Percentiles rank a stretch among this genome's conserved stretches.
Evolutionary conservation across 2,113 vertebrate genomes (phyloP).

Genomic region (Calyptomena viridis): DNA sequence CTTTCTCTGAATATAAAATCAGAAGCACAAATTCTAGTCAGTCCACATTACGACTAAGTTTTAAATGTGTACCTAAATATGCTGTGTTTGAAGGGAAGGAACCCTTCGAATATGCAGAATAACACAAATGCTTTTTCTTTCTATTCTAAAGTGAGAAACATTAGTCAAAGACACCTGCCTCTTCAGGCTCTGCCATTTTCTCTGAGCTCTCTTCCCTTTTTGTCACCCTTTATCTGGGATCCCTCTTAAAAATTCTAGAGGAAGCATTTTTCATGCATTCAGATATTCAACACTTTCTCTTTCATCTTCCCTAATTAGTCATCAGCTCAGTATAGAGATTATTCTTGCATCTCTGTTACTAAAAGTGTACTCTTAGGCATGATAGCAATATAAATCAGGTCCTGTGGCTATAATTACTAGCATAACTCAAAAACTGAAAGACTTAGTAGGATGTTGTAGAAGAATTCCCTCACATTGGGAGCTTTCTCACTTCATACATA

Average conservation of each 20-base stretch:
- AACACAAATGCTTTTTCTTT: neutral
- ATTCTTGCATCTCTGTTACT: neutral
- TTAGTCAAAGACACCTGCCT: neutral
- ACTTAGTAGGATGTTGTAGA: neutral
- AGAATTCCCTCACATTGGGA: neutral
- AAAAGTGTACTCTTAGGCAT: neutral
- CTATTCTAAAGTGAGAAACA: neutral
- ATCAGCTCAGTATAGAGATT: neutral
- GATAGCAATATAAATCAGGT: neutral
- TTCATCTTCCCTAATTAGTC: neutral
- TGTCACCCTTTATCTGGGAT: neutral
- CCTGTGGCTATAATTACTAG: neutral
- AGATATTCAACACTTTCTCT: neutral
- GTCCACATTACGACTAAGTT: neutral
- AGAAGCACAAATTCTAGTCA: conserved; percentile 8
- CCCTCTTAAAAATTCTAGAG: neutral
- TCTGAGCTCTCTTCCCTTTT: neutral
- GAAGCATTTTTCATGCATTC: neutral
- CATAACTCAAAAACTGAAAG: neutral
- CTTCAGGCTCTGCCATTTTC: neutral
- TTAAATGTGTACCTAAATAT: neutral
- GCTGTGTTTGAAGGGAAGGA: neutral
- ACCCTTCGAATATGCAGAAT: neutral
- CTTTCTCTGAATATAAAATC: conserved; percentile 81
- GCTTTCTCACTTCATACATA: neutral